phyloP scores from a whole-genome alignment of 2,113 vertebrate species.

The Rhodinocichla rosea region DNA sequence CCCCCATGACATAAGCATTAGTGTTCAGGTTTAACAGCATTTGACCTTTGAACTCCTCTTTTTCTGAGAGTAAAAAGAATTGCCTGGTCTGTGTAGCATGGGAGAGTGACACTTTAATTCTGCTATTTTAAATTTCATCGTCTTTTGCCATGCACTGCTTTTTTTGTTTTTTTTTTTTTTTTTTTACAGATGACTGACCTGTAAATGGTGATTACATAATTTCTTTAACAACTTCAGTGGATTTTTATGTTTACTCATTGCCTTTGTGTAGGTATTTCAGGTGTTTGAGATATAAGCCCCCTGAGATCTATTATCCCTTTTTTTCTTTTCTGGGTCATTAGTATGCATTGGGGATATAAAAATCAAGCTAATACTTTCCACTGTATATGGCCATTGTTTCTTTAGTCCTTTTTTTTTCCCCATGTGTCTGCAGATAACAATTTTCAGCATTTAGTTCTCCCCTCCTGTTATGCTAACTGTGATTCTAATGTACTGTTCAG shows the following conservation, averaged over 20 bases:
- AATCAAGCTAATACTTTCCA: neutral
- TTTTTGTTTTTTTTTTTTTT: neutral
- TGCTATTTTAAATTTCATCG: slow-evolving; percentile 27
- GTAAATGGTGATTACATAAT: slow-evolving; percentile 74
- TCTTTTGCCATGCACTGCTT: neutral
- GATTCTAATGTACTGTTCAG: neutral
- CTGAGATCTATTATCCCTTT: neutral
- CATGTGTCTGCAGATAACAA: neutral
- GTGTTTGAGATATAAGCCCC: neutral
- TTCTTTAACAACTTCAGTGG: slow-evolving; percentile 75
- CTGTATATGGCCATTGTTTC: neutral
- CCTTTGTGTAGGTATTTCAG: neutral
- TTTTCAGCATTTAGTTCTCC: neutral
- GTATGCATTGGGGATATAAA: neutral
- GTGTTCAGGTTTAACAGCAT: slow-evolving; percentile 65
- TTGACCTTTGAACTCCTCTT: slow-evolving; percentile 43
- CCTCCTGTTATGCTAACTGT: neutral
- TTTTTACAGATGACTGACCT: slow-evolving; percentile 62
- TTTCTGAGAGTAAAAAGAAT: slow-evolving; percentile 50
- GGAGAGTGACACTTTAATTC: slow-evolving; percentile 70
- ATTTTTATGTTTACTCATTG: slow-evolving; percentile 56
- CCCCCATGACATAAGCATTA: slow-evolving; percentile 70
- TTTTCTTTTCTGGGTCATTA: neutral
- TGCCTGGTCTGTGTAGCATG: slow-evolving; percentile 43
- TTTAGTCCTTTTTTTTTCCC: neutral